Percentiles rank a stretch among this genome's conserved stretches.
phyloP scores from a whole-genome alignment of 1,140 invertebrate species.

The Leptoteleia sp. region DNA sequence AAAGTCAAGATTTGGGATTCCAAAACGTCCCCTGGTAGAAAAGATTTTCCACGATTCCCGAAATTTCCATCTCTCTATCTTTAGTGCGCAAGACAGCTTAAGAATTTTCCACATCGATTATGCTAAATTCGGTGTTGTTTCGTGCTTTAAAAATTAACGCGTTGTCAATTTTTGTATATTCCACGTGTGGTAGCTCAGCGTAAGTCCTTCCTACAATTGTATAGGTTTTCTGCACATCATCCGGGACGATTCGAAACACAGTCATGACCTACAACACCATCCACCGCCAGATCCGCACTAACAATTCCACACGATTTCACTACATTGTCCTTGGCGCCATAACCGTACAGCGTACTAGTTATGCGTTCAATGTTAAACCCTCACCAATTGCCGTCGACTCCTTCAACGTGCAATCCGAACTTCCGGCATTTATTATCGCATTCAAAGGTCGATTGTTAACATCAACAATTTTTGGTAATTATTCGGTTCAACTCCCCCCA shows the following conservation, averaged over 20 bases:
- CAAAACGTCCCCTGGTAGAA: no score
- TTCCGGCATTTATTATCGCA: not conserved
- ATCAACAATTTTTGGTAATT: no score
- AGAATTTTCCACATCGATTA: no score
- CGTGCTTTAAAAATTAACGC: constrained; percentile 13
- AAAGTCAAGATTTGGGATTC: no score
- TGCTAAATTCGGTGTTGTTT: not conserved
- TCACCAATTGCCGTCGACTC: not conserved
- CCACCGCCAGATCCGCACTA: not conserved
- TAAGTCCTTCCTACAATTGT: constrained; percentile 9
- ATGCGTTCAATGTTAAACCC: not conserved
- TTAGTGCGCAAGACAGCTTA: no score
- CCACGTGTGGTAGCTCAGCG: constrained; percentile 22
- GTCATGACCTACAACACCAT: constrained; percentile 1
- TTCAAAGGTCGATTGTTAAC: no score
- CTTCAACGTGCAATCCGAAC: constrained; percentile 15
- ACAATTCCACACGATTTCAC: constrained; percentile 5
- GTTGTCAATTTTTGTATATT: constrained; percentile 5
- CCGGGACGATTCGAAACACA: constrained; percentile 19
- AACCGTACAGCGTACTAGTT: not conserved
- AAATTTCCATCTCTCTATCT: no score
- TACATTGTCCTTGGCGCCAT: not conserved
- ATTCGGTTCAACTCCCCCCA: no score
- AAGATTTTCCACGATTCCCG: no score
- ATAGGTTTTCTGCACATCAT: constrained; percentile 28